Evolutionary conservation across 2,113 vertebrate species (phyloP), one percentile per base, ranked within the genome.

Genomic region (Oreochromis tanganicae): DNA sequence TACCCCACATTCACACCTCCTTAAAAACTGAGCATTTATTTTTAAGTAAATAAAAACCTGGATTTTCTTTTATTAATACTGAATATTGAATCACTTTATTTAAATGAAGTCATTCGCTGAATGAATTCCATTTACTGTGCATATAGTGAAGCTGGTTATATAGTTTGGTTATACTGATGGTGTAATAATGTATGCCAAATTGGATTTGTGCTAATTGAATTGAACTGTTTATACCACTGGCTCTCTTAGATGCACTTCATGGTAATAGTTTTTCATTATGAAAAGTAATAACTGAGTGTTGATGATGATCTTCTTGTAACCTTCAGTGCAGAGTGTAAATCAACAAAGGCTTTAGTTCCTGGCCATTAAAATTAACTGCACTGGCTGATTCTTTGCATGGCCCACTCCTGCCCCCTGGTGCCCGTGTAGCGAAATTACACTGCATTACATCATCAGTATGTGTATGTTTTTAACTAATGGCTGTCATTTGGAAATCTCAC

Each of bases 351-450:
- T 83, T 89, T 81, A 71, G 61, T 82, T 34, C 34, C 50, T 5
- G 10, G 24, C 21, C 27, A 41, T 79, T 68, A 27, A 81, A 82
- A 78, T 63, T 54, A 48, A 66, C 75, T 55, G 55, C 81, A n/a
- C 57, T 7, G 7, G 38, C 80, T 59, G 16, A 38, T 34, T 85
- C n/a, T 55, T 32, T 89, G 46, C 14, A 56, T 9, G n/a, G 87
- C 86, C 89, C 55, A 50, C 29, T 17, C 54, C 84, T 94, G 91
- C 55, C 94, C 88, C 90, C 92, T 86, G 55, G 94, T 94, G 95
- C 92, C 41, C 12, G 1, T 5, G 56, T 34, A 29, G 75, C 24
- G 78, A 27, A 32, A 32, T 17, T 59, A 68, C 29, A 59, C 57
- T 13, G 34, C n/a, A 57, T 50, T n/a, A 48, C 17, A 10, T 57